Evolutionary conservation across 2,113 vertebrate genomes (phyloP).

Genomic region (Etheostoma spectabile): DNA sequence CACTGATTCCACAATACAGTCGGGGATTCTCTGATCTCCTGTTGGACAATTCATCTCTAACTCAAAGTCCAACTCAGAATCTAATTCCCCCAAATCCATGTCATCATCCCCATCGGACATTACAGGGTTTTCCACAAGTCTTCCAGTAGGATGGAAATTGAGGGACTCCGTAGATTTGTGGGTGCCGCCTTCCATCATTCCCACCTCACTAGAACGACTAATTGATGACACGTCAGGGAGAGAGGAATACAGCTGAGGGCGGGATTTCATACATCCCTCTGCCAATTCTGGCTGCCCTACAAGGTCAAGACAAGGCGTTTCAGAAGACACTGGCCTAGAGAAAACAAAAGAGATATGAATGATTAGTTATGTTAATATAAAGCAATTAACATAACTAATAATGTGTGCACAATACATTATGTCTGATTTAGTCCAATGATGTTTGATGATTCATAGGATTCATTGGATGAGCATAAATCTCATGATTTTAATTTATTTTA

Average conservation of each 20-base stretch:
- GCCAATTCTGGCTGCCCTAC: conserved; percentile 68
- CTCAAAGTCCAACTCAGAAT: conserved; percentile 65
- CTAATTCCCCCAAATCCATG: conserved; percentile 61
- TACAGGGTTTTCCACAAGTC: conserved; percentile 6
- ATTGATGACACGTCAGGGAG: conserved; percentile 83
- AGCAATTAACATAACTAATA: background rate
- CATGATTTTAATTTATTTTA: background rate
- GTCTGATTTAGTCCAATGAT: background rate
- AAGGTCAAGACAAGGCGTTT: conserved; percentile 74
- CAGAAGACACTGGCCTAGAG: conserved; percentile 48
- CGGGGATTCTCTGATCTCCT: conserved; percentile 60
- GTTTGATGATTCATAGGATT: background rate
- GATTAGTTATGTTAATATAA: background rate
- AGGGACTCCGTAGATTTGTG: conserved; percentile 62
- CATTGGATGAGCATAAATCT: conserved; percentile 1
- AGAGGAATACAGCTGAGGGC: conserved; percentile 71
- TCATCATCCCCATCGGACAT: conserved; percentile 30
- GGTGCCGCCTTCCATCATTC: conserved; percentile 26
- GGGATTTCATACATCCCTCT: conserved; percentile 46
- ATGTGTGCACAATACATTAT: background rate
- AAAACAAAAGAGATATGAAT: background rate
- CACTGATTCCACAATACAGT: conserved; percentile 76
- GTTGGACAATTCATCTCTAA: conserved; percentile 7
- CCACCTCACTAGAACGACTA: conserved; percentile 23
- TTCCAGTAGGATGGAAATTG: conserved; percentile 34